phyloP scores from a whole-genome alignment of 2,797 vertebrate genomes.

The Podarcis lilfordi region DNA sequence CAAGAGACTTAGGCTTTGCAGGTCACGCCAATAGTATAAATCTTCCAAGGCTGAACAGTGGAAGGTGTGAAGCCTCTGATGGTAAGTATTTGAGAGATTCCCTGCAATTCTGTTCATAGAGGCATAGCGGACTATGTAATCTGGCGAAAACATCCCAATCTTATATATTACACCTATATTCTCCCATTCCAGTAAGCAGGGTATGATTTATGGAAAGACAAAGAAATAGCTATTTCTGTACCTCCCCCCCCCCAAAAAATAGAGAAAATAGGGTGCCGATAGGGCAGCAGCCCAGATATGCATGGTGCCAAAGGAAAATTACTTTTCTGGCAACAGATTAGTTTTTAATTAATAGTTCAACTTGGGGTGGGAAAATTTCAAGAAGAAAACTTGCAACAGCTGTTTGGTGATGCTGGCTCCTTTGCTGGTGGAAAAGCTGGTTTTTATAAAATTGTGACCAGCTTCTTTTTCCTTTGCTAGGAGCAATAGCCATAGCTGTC shows the following conservation, averaged over 20 bases:
- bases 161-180: neutral
- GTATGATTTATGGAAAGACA: neutral
- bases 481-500: neutral
- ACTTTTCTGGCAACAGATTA: neutral
- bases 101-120: neutral
- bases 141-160: neutral
- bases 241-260: neutral
- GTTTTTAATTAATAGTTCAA: neutral
- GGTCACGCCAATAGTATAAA: neutral
- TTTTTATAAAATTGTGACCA: neutral
- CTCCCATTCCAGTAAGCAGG: neutral
- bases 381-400: neutral
- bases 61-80: too few species aligned
- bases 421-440: neutral
- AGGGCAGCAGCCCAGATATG: neutral
- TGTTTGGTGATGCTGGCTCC: neutral
- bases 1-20: conserved; percentile 18
- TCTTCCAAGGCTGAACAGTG: rapidly evolving
- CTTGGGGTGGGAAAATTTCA: neutral
- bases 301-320: neutral
- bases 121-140: neutral
- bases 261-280: neutral
- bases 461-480: neutral
- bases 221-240: neutral
- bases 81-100: neutral